A percentile compares a stretch with the other conserved stretches of the same genome.
Conservation (phyloP, 1,140 invertebrate genomes). For the Drosophila littoralis region DNA sequence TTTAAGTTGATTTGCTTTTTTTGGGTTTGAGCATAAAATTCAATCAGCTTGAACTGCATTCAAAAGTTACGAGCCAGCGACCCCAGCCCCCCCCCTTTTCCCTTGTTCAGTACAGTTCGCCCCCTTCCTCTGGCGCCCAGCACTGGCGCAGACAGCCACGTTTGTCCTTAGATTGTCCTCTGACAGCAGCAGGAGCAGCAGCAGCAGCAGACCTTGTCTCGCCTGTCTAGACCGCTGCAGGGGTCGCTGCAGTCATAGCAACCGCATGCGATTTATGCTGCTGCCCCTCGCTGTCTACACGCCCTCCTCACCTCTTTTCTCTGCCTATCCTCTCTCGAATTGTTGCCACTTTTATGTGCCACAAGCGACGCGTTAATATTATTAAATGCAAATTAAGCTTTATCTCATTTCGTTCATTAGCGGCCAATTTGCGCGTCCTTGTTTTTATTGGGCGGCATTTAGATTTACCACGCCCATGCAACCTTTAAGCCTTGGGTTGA, state of each 20-base stretch:
- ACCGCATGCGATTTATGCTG: constrained; percentile 75
- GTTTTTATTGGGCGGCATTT: constrained; percentile 59
- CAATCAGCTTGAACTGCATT: constrained; percentile 78
- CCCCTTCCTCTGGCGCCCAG: not conserved
- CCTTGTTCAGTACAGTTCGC: no score
- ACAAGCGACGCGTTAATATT: constrained; percentile 71
- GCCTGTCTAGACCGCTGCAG: constrained; percentile 52
- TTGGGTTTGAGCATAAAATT: constrained; percentile 74
- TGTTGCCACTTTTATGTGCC: constrained; percentile 20
- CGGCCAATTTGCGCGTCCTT: constrained; percentile 66
- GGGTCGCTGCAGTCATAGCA: constrained; percentile 66
- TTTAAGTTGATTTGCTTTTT: constrained; percentile 64
- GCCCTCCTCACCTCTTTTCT: not conserved
- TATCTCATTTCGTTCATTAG: constrained; percentile 81
- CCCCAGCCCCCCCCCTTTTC: not conserved
- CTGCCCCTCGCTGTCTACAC: constrained; percentile 15
- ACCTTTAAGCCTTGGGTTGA: not conserved
- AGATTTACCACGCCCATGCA: not conserved
- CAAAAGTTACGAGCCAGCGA: constrained; percentile 67
- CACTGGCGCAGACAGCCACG: constrained; percentile 54
- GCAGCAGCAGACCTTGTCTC: constrained; percentile 26
- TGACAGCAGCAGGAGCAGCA: constrained; percentile 28
- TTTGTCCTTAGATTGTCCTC: constrained; percentile 82
- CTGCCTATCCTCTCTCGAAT: not conserved
- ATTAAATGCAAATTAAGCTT: constrained; percentile 83